Base-by-base conservation (phyloP, 2,113 vertebrate species). In the Columba janthina region DNA sequence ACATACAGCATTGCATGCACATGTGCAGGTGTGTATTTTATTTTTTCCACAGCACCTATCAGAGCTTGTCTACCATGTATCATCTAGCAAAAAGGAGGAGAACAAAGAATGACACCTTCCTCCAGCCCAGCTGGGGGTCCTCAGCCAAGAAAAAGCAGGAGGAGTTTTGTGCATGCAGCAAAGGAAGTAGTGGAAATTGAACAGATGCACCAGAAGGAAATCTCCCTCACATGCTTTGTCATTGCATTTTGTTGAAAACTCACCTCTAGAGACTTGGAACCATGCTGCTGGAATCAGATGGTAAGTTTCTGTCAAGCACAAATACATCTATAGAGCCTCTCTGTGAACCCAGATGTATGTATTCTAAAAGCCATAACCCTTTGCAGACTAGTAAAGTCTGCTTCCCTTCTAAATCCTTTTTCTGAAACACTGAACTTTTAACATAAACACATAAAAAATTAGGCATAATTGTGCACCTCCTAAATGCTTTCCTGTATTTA, bases 1-100 rank as follows among this genome's bases (percentile, higher is more conserved):
- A 9, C 71, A 15, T 11, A 7, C 8, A 4, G 46, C 19, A 2
- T 4, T 9, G 6, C 4, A 15, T 1, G 16, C 46, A 53, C 26
- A 2, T 4, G 15, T 25, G 54, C 29, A 32, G 29, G 22, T 5
- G 12, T 6, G 24, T 7, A 7, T 19, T 44, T 21, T 15, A 3
- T 4, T 36, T 44, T 46, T 60, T 28, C 5, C 62, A 17, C 28
- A 34, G 60, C 11, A 17, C 18, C 4, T 28, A 51, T 29, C 48
- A 44, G 31, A 73, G 56, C 29, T 66, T 25, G 32, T 15, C 42
- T 20, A 32, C 50, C 6, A 7, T 3, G 19, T 31, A 22, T 15
- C 61, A 6, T 2, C 48, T 3, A 53, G 48, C 34, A 25, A 70
- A 75, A 70, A 19, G 0, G 12, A 44, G 48, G 12, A 74, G 36